A percentile compares a stretch with the other conserved stretches of the same genome.
Conservation (phyloP, 2,888 invertebrate genomes). For the Megastigmus dorsalis region DNA sequence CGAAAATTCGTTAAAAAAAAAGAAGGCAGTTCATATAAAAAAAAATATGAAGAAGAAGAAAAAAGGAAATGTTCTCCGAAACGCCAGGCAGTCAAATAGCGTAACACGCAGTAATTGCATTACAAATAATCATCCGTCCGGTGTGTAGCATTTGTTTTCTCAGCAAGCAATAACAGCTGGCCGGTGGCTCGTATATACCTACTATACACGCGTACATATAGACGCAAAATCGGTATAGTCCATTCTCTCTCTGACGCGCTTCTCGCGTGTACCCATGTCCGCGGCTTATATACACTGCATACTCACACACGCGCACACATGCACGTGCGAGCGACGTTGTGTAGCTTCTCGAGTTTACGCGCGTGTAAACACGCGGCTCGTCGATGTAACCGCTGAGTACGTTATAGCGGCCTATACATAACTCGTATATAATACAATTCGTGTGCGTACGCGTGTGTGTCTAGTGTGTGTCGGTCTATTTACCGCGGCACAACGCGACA, state of each 20-base stretch:
- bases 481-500: neutral
- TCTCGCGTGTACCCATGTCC: too few species aligned
- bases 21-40: too few species aligned
- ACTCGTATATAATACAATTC: neutral
- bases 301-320: too few species aligned
- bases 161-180: neutral
- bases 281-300: too few species aligned
- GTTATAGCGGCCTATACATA: neutral
- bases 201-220: too few species aligned
- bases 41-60: too few species aligned
- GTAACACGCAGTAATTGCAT: slow-evolving; percentile 14
- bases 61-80: too few species aligned
- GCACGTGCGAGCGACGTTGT: too few species aligned
- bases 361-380: slow-evolving; percentile 2
- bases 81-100: neutral
- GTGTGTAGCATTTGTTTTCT: slow-evolving; percentile 1
- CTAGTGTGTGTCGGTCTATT: too few species aligned
- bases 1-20: neutral
- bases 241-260: neutral
- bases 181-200: too few species aligned
- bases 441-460: too few species aligned
- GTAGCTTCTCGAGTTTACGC: neutral
- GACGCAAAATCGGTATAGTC: neutral
- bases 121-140: slow-evolving; percentile 14
- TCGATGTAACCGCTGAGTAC: too few species aligned